A percentile compares a stretch with the other conserved stretches of the same genome.
Conservation (phyloP, 2,797 vertebrate genomes). For the Xyrichtys novacula region DNA sequence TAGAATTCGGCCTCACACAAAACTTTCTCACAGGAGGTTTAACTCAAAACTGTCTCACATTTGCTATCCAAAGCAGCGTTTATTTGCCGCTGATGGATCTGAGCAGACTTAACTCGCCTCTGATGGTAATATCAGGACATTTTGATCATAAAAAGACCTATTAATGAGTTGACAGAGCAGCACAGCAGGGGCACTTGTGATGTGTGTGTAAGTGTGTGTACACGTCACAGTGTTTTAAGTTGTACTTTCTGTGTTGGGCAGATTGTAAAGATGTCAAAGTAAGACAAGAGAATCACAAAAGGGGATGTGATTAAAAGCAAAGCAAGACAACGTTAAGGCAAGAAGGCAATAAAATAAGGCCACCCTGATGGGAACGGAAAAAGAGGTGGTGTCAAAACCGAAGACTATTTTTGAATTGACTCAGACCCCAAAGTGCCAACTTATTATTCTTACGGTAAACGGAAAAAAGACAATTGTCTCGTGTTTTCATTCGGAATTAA, state of each 20-base stretch:
- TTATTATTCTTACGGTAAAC: background rate
- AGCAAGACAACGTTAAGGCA: too few species aligned
- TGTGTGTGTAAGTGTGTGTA: background rate
- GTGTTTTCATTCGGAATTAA: background rate
- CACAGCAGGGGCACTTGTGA: slow-evolving; percentile 1
- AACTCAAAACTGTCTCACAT: background rate
- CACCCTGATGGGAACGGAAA: background rate
- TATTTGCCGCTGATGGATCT: background rate
- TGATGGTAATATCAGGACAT: too few species aligned
- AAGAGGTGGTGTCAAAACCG: slow-evolving; percentile 33
- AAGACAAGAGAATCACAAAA: background rate
- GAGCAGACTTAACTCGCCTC: slow-evolving; percentile 14
- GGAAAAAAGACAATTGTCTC: background rate
- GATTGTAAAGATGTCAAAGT: background rate
- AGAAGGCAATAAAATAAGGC: too few species aligned
- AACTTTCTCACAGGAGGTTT: too few species aligned
- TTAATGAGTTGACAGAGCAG: slow-evolving; percentile 25
- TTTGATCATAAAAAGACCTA: slow-evolving; percentile 20
- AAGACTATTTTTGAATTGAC: background rate
- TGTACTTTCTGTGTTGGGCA: slow-evolving; percentile 10
- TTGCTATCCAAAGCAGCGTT: background rate
- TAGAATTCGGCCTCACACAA: too few species aligned
- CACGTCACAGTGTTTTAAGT: background rate
- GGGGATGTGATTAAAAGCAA: too few species aligned
- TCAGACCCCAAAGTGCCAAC: background rate